Evolutionary conservation across 64 coral and sea anemone genomes (phyloP), one percentile per base, ranked within the genome.

Genomic region (Stylophora pistillata): DNA sequence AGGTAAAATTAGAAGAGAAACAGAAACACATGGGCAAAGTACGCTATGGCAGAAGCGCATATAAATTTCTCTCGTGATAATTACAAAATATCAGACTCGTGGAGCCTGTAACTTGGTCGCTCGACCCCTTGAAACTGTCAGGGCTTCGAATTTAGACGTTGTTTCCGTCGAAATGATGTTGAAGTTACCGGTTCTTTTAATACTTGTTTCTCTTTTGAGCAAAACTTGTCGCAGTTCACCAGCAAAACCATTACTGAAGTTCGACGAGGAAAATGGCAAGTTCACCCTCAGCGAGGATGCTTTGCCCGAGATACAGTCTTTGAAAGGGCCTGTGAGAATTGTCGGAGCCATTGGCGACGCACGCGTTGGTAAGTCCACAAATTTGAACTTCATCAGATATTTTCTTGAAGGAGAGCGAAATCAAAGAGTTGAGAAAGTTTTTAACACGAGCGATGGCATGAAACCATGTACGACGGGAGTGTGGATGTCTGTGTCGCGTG

Each of bases 361-460:
- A 37, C 74, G 92, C 59, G 60, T 94, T 15, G 93, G 93, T 10
- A 94, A 94, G 63, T 94, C 93, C 29, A 94, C 93, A 69, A 88
- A 88, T 56, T 73, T 94, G 18, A 94, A 94, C 88, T 87, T 81
- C 58, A 81, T 94, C 32, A 56, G 66, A 5, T 58, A 94, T 74
- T 76, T 94, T 66, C 82, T 78, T 33, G 73, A 78, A 9, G 87
- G 79, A 30, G 70, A 89, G 15, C 58, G 29, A 72, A 29, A 30
- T n/a, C 79, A 85, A 26, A 28, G 82, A 54, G 31, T 79, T 55
- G 54, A 94, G 34, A 77, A 87, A 68, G 81, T 87, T 4, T 95
- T 95, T 30, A 76, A 91, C 1, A 95, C 93, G 63, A 86, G 89
- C 55, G 79, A 91, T 21, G 83, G 55, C 7, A n/a, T 88, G 23